Conservation (phyloP, 2,797 vertebrate genomes). For the Malacoraja senta region DNA sequence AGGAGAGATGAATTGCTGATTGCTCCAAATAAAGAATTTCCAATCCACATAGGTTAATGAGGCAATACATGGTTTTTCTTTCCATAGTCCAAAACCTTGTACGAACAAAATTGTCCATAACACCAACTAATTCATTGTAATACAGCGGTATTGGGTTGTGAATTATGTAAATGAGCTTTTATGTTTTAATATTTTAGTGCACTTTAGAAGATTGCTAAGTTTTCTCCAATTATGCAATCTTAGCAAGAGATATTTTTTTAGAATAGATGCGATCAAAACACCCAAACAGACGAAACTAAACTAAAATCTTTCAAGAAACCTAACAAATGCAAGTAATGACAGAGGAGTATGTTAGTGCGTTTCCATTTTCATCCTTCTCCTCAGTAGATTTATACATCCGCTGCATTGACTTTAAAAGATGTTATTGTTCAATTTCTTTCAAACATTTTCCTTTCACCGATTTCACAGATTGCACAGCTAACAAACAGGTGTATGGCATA, state of each 20-base stretch:
- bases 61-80: not conserved
- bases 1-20: not conserved
- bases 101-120: not conserved
- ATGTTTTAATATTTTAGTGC: constrained; percentile 28
- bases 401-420: not conserved
- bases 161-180: constrained; percentile 1
- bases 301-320: constrained; percentile 22
- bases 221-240: constrained; percentile 31
- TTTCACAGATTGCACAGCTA: constrained; percentile 18
- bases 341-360: not conserved
- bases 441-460: not conserved
- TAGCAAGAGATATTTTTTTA: not conserved
- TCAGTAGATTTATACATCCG: not conserved
- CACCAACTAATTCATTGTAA: constrained; percentile 31
- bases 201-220: constrained; percentile 14
- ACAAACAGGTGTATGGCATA: not conserved
- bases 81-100: not conserved
- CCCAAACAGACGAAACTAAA: constrained; percentile 3
- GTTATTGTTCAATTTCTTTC: not conserved
- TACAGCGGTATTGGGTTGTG: not conserved
- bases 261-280: constrained; percentile 20
- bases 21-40: constrained; percentile 23
- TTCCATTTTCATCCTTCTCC: not conserved
- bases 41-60: not conserved
- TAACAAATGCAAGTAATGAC: constrained; percentile 4